Conservation (phyloP, 2,888 invertebrate species). For the Alsophila aescularia region DNA sequence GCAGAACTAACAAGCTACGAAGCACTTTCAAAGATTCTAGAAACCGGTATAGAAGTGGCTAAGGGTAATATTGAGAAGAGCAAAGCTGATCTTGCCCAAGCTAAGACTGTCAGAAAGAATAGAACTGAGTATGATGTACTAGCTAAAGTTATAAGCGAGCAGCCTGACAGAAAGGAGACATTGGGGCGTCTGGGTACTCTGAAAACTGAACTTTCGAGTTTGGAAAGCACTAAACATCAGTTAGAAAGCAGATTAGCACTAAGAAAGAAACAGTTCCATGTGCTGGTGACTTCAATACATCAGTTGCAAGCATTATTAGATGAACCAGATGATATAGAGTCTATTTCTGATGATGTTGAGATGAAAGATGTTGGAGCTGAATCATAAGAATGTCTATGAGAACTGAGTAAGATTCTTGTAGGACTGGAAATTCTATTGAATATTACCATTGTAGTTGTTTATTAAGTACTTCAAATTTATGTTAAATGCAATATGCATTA, state of each 20-base stretch:
- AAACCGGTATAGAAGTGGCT: conserved; percentile 91
- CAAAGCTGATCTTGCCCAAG: conserved; percentile 91
- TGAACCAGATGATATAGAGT: conserved; percentile 85
- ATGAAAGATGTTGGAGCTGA: conserved; percentile 65
- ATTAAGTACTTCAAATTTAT: too few species aligned
- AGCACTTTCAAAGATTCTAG: conserved; percentile 89
- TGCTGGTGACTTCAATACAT: conserved; percentile 93
- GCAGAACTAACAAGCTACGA: conserved; percentile 93
- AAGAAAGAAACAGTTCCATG: conserved; percentile 95
- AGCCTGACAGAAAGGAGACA: conserved; percentile 94
- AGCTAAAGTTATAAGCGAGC: conserved; percentile 95
- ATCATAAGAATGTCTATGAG: conserved; percentile 31
- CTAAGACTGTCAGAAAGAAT: conserved; percentile 94
- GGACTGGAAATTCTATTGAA: too few species aligned
- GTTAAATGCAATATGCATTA: too few species aligned
- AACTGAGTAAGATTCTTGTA: too few species aligned
- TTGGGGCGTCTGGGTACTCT: conserved; percentile 87
- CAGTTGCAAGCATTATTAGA: conserved; percentile 92
- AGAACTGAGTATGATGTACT: conserved; percentile 96
- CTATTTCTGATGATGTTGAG: conserved; percentile 67
- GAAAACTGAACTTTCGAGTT: conserved; percentile 88
- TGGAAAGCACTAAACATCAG: conserved; percentile 89
- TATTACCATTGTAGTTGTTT: too few species aligned
- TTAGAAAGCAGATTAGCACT: conserved; percentile 91
- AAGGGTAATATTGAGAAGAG: conserved; percentile 92